Evolutionary conservation across 2,113 vertebrate species (phyloP).

Genomic region (Dolichotis patagonum): DNA sequence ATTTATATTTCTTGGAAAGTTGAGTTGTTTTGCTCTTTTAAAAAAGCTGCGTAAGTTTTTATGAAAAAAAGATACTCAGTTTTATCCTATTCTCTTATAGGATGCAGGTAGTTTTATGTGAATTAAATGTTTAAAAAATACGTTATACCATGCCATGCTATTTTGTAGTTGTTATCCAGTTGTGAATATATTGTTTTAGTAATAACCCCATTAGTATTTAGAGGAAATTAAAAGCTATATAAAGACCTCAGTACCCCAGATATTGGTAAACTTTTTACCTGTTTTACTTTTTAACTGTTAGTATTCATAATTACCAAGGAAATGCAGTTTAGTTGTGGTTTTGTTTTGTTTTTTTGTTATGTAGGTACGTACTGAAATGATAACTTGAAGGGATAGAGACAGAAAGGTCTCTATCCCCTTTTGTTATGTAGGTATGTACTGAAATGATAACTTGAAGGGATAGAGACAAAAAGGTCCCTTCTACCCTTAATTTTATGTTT

Average conservation of each 20-base stretch:
- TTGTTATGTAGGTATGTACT: background rate
- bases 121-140: constrained; percentile 46
- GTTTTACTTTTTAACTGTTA: background rate
- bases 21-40: background rate
- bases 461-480: background rate
- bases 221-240: constrained; percentile 21
- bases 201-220: background rate
- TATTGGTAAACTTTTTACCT: background rate
- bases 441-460: background rate
- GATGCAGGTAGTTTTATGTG: constrained; percentile 17
- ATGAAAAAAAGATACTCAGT: background rate
- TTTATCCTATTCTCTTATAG: background rate
- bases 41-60: background rate
- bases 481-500: background rate
- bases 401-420: background rate
- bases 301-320: background rate
- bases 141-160: background rate
- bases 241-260: background rate
- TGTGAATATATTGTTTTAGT: background rate
- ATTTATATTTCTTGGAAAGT: background rate
- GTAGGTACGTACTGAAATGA: background rate
- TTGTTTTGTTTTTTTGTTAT: background rate
- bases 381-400: background rate
- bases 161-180: constrained; percentile 12
- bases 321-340: background rate